Evolutionary conservation across 2,888 invertebrate species (phyloP), one percentile per base, ranked within the genome.

Genomic region (Drosophila trichaetosa): DNA sequence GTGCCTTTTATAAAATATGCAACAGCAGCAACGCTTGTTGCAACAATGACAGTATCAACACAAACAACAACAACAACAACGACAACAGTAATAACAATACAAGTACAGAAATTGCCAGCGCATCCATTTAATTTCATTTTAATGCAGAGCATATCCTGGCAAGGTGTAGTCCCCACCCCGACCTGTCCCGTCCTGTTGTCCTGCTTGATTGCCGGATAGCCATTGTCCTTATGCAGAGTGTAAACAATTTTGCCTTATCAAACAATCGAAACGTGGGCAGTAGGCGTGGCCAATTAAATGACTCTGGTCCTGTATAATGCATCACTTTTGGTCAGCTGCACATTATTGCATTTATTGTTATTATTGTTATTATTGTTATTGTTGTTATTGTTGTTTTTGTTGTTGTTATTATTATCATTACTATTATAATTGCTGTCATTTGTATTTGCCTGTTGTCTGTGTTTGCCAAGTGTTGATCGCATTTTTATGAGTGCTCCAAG

Each of bases 71-170:
- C 66, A 54, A 13, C 42, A 42, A n/a, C 13, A 21, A 42, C 40
- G 10, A 13, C 65, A 68, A n/a, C 64, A 78, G 56, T 58, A 74
- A 57, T 66, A 80, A 38, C 80, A 71, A 56, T 65, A 40, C 38
- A 31, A 40, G 24, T 24, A 58, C 62, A 46, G 60, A 64, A 79
- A 70, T 76, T 77, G 79, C 73, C 69, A 68, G 63, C 62, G 77
- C 79, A 88, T 86, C 76, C 89, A 89, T 87, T 86, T 86, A 86
- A 86, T 86, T 87, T 86, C 76, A 82, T 89, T 89, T 86, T 87
- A 86, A 86, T 86, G 89, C 80, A 83, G 64, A 79, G 69, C 80
- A 69, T 69, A 79, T 73, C 76, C 68, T 69, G 79, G 58, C 68
- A 73, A 87, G 84, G 80, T 74, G 75, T 63, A 70, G 64, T 46